Evolutionary conservation across 2,888 invertebrate species (phyloP), one percentile per base, ranked within the genome.

Genomic region (Nomada fucata): DNA sequence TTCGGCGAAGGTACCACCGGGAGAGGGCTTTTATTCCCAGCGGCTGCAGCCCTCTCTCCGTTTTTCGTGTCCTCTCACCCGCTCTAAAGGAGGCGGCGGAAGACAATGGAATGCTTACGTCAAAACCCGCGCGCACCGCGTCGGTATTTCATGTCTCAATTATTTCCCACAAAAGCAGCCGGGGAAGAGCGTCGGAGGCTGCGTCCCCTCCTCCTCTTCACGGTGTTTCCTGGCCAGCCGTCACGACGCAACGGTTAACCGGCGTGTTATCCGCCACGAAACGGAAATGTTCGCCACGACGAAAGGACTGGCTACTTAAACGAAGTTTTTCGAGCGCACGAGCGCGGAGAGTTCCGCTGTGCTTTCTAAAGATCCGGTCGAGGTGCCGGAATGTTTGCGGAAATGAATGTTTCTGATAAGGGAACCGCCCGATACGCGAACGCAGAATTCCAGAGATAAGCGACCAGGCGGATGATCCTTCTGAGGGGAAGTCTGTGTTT

Each of bases 91-190:
- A 92, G 89, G 86, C 86, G 83, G 76, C 85, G 86, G 73, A 83
- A 92, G 92, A 93, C 93, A 93, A 93, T 93, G 87, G 91, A 88
- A 91, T 89, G 91, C 91, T 92, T 89, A 91, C 89, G 91, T 91
- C 91, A 89, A 92, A 91, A 92, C 90, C 89, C 87, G 83, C 83
- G 82, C 83, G 82, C 89, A 77, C 87, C 85, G 88, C 89, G 85
- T 76, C 84, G 86, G 91, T 91, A 92, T 92, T 92, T 92, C 91
- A 92, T 91, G 93, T 92, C 92, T 92, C 92, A 92, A 93, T 93
- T 92, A 93, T 92, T 93, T 91, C 86, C 81, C 88, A 92, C 92
- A 92, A 92, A 92, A 92, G 92, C 90, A 81, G 76, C 69, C 78
- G 65, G 78, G 64, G 76, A 83, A 71, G 76, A 77, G 70, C 84